A percentile compares a stretch with the other conserved stretches of the same genome.
These are phyloP conservation scores for Falcaria lacertinaria DNA, from an alignment of 2,888 invertebrate genomes.

Conservation along the genomic window DNA sequence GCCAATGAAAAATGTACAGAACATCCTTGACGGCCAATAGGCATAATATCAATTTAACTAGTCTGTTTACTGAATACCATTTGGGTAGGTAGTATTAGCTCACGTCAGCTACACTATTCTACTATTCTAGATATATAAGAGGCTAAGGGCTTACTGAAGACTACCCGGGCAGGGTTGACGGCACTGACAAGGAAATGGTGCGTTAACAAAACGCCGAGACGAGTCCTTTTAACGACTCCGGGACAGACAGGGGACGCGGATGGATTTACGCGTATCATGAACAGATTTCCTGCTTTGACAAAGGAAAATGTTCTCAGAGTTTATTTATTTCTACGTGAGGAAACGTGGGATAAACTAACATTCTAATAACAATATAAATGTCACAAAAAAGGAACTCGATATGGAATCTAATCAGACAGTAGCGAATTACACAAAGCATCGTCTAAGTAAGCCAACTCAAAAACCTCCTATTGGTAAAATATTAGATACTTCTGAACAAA, in stretches of 20 bases:
- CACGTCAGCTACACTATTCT: conserved; percentile 22
- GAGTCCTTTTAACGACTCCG: conserved; percentile 68
- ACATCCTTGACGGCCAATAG: conserved; percentile 45
- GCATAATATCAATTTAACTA: conserved; percentile 47
- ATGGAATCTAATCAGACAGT: conserved; percentile 16
- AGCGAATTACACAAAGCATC: conserved; percentile 17
- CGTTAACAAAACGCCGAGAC: conserved; percentile 69
- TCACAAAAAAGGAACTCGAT: conserved; percentile 30
- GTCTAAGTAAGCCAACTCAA: conserved; percentile 17
- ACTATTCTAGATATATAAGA: conserved; percentile 35
- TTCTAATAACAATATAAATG: conserved; percentile 36
- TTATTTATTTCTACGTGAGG: conserved; percentile 52
- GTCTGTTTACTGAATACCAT: conserved; percentile 40
- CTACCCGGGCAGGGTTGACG: conserved; percentile 59
- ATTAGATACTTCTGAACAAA: conserved; percentile 19
- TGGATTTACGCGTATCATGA: conserved; percentile 74
- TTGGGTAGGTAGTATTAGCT: conserved; percentile 31
- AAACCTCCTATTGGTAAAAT: conserved; percentile 16
- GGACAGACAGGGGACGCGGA: conserved; percentile 71
- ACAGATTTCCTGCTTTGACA: conserved; percentile 72
- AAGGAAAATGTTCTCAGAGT: conserved; percentile 61
- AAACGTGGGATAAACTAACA: conserved; percentile 30
- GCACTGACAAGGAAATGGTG: conserved; percentile 69
- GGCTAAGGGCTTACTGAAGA: conserved; percentile 57
- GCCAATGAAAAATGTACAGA: conserved; percentile 55